Evolutionary conservation across 2,888 invertebrate species (phyloP).

Genomic region (Byasa hedistus): DNA sequence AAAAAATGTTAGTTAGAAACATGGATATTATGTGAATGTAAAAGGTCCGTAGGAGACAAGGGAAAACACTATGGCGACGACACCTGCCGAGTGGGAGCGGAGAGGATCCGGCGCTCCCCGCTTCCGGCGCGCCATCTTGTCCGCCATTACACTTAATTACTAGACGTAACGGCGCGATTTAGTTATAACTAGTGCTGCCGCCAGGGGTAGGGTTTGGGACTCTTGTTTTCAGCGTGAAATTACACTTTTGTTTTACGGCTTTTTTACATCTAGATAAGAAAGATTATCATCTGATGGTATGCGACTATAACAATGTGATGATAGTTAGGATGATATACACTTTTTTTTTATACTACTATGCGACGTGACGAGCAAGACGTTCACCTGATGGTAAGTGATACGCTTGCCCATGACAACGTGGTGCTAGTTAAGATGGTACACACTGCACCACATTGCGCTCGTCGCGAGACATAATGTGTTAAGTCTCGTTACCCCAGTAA

Average conservation of each 20-base stretch:
- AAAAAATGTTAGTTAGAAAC: background rate
- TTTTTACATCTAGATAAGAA: no score
- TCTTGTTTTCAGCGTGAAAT: conserved; percentile 17
- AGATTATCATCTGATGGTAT: no score
- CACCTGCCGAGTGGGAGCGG: conserved; percentile 38
- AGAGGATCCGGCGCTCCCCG: conserved; percentile 30
- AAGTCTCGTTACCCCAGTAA: no score
- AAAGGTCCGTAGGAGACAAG: conserved; percentile 7
- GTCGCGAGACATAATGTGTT: no score
- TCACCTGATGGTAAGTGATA: no score
- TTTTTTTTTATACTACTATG: no score
- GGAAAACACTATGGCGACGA: conserved; percentile 31
- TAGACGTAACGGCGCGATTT: conserved; percentile 41
- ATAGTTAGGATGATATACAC: no score
- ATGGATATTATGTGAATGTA: background rate
- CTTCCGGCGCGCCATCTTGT: conserved; percentile 68
- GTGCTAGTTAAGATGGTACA: no score
- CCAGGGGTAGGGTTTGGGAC: conserved; percentile 5
- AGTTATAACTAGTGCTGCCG: conserved; percentile 27
- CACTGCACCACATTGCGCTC: no score
- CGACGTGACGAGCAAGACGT: no score
- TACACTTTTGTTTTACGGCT: background rate
- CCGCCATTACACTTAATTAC: conserved; percentile 70
- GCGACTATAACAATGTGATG: no score
- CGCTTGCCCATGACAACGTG: no score